These are phyloP conservation scores for Hippoglossus hippoglossus DNA, from an alignment of 2,797 vertebrate genomes.

Conservation along the genomic window DNA sequence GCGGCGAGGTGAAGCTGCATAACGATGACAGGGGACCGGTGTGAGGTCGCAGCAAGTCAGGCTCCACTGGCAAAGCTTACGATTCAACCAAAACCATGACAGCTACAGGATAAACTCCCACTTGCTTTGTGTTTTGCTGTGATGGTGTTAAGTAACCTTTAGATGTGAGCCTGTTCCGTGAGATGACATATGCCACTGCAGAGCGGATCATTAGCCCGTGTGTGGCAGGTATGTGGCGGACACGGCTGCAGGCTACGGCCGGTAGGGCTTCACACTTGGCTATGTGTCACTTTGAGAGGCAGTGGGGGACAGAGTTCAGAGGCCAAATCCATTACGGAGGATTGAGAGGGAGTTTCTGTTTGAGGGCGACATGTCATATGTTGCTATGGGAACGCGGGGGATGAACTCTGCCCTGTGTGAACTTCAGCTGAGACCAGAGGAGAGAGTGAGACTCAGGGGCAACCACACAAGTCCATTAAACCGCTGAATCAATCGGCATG, in stretches of 20 bases:
- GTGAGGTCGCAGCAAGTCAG: slow-evolving; percentile 64
- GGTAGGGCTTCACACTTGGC: slow-evolving; percentile 66
- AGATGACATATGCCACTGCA: slow-evolving; percentile 56
- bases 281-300: slow-evolving; percentile 71
- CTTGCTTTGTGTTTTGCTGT: slow-evolving; percentile 24
- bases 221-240: slow-evolving; percentile 39
- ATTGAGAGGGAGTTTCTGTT: slow-evolving; percentile 79
- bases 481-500: slow-evolving; percentile 56
- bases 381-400: slow-evolving; percentile 82
- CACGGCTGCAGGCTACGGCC: slow-evolving; percentile 62
- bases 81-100: slow-evolving; percentile 50
- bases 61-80: slow-evolving; percentile 45
- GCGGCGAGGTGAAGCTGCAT: slow-evolving; percentile 57
- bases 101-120: slow-evolving; percentile 16
- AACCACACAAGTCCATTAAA: slow-evolving; percentile 66
- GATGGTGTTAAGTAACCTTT: slow-evolving; percentile 27
- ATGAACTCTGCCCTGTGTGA: slow-evolving; percentile 80
- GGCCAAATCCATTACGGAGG: slow-evolving; percentile 85
- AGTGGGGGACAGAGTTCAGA: slow-evolving; percentile 75
- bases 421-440: slow-evolving; percentile 71
- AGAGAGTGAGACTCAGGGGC: slow-evolving; percentile 54
- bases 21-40: slow-evolving; percentile 66
- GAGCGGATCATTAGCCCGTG: slow-evolving; percentile 61
- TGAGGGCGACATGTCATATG: slow-evolving; percentile 75
- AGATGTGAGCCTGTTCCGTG: slow-evolving; percentile 24